phyloP scores from a whole-genome alignment of 2,888 invertebrate species.

The Theristus sp. region DNA sequence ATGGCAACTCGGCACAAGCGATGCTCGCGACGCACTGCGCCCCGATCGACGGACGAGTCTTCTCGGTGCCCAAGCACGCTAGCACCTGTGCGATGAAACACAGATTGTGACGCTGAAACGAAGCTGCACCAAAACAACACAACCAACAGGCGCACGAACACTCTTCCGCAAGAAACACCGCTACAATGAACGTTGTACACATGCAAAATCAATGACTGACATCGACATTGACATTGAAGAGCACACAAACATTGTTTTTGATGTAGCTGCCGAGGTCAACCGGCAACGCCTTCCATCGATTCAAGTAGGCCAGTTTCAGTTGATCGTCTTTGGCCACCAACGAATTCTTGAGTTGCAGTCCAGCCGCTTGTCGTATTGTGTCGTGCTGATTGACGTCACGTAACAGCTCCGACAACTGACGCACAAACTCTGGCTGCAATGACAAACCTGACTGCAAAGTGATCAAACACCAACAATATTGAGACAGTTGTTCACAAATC shows the following conservation, averaged over 20 bases:
- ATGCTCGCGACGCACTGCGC: constrained; percentile 98
- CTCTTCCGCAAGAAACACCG: too few relatives aligned
- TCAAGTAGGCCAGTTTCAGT: background rate
- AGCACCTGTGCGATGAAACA: background rate
- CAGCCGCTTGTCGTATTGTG: constrained; percentile 92
- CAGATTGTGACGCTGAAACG: too few relatives aligned
- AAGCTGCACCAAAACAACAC: too few relatives aligned
- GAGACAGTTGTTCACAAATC: background rate
- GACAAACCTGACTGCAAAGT: constrained; percentile 5
- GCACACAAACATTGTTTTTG: constrained; percentile 67
- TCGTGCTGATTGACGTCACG: constrained; percentile 70
- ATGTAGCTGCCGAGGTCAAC: constrained; percentile 67
- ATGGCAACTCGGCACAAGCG: constrained; percentile 83
- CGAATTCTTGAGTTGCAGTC: constrained; percentile 90
- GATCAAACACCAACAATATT: background rate
- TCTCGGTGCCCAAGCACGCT: background rate
- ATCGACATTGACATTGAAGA: too few relatives aligned
- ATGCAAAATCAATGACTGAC: too few relatives aligned
- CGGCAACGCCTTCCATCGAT: constrained; percentile 76
- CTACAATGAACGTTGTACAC: too few relatives aligned
- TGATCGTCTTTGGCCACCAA: constrained; percentile 77
- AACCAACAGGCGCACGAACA: too few relatives aligned
- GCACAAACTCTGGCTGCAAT: constrained; percentile 61
- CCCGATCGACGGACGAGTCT: constrained; percentile 47
- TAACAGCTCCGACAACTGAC: constrained; percentile 75